phyloP scores from a whole-genome alignment of 2,888 invertebrate genomes.

The Caradrina clavipalpis region DNA sequence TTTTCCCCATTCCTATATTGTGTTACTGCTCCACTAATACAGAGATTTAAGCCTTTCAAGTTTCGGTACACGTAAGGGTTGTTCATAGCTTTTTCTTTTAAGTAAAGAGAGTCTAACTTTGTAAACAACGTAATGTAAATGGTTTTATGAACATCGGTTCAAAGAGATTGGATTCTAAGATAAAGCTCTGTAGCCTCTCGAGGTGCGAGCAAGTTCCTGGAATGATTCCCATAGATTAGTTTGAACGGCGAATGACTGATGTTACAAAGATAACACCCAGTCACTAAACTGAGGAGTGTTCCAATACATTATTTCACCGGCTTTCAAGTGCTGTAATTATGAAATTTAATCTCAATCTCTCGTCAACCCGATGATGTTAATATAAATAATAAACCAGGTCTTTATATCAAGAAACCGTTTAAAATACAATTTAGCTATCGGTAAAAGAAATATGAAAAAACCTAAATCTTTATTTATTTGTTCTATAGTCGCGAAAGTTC shows the following conservation, averaged over 20 bases:
- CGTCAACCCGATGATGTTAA: not conserved
- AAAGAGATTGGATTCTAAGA: not conserved
- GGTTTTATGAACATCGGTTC: not conserved
- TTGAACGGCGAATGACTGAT: not conserved
- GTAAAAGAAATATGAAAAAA: no score
- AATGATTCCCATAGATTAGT: not conserved
- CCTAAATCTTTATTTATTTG: no score
- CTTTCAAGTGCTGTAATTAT: not conserved
- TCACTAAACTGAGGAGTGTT: not conserved
- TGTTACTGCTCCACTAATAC: conserved; percentile 4
- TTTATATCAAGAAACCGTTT: no score
- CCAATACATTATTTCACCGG: not conserved
- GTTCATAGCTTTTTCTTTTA: not conserved
- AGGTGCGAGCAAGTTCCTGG: not conserved
- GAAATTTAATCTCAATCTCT: not conserved
- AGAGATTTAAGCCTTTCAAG: conserved; percentile 7
- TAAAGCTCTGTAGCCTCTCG: not conserved
- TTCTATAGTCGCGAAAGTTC: no score
- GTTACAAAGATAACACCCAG: no score
- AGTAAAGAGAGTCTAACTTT: not conserved
- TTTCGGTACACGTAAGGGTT: not conserved
- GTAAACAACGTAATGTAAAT: not conserved
- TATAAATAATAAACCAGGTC: conserved; percentile 2
- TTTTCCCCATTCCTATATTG: not conserved
- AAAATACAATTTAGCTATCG: no score